Evolutionary conservation across 2,113 vertebrate species (phyloP), one percentile per base, ranked within the genome.

Genomic region (Rhodinocichla rosea): DNA sequence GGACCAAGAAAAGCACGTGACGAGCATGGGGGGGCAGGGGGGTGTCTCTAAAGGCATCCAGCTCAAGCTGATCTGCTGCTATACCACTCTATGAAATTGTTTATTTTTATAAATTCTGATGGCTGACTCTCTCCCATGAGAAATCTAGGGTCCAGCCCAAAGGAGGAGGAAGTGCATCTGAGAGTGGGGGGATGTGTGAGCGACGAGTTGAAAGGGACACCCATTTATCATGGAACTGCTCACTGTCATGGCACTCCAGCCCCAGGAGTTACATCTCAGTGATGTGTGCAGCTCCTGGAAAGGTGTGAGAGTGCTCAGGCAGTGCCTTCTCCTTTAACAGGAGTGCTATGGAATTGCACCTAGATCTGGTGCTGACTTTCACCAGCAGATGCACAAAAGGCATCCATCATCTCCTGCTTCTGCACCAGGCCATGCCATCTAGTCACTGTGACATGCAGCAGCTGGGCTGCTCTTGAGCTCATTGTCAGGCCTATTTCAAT

Each of bases 1-100:
- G 37, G 37, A 50, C 35, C 20, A 49, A 42, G 30, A 67, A 73
- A n/a, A 22, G 21, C 4, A 1, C 59, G 26, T 49, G 42, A 80
- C 0, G 2, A 64, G 24, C 19, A 35, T 12, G 7, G 24, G 20
- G 14, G 4, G 56, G 22, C n/a, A 35, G 5, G 8, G 22, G 5
- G 8, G 6, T 20, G 13, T 23, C 35, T 73, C 42, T 16, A 27
- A 89, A 74, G 37, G n/a, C 37, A 52, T 67, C 33, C 86, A 37
- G 27, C 28, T 59, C 35, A 50, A 44, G 40, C 23, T 55, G 56
- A 24, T 64, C 32, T 50, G 26, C 32, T 73, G 42, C 37, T 65
- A 22, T 57, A 57, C 22, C 15, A 28, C 33, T 33, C 22, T 8
- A 19, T 19, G 17, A 30, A 64, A 49, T 80, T 12, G 22, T 37